Percentiles rank a stretch among this genome's conserved stretches.
These are phyloP conservation scores for Hiodon tergisus DNA, from an alignment of 2,113 vertebrate species.

Conservation along the genomic window DNA sequence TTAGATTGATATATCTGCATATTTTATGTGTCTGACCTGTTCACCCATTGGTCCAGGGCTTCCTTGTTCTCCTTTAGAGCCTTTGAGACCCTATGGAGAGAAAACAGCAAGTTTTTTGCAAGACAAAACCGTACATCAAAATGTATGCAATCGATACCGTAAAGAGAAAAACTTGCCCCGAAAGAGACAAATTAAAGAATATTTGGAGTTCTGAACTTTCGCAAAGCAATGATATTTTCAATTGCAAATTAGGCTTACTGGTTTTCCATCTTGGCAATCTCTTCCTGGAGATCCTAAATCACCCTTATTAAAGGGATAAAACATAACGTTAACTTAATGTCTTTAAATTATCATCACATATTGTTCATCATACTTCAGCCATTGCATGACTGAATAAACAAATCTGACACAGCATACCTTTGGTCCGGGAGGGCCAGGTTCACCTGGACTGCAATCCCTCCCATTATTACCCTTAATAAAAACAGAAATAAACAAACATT, in stretches of 20 bases:
- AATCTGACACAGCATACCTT: not conserved
- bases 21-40: not conserved
- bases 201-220: too few species aligned
- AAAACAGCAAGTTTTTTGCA: not conserved
- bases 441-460: not conserved
- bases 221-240: too few species aligned
- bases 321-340: not conserved
- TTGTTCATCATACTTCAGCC: too few species aligned
- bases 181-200: too few species aligned
- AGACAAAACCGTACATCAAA: too few species aligned
- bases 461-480: not conserved
- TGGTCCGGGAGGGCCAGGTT: not conserved
- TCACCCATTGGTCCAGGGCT: not conserved
- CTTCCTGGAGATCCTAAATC: not conserved
- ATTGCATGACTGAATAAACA: not conserved
- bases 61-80: not conserved
- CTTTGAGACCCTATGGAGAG: not conserved
- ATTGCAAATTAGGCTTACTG: not conserved
- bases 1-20: not conserved
- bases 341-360: too few species aligned
- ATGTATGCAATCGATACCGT: too few species aligned
- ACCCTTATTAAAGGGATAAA: not conserved
- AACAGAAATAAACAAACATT: not conserved
- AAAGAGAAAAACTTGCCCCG: too few species aligned
- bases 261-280: not conserved